Base-by-base conservation (phyloP, 2,888 invertebrate genomes). In the Nebria salina region DNA sequence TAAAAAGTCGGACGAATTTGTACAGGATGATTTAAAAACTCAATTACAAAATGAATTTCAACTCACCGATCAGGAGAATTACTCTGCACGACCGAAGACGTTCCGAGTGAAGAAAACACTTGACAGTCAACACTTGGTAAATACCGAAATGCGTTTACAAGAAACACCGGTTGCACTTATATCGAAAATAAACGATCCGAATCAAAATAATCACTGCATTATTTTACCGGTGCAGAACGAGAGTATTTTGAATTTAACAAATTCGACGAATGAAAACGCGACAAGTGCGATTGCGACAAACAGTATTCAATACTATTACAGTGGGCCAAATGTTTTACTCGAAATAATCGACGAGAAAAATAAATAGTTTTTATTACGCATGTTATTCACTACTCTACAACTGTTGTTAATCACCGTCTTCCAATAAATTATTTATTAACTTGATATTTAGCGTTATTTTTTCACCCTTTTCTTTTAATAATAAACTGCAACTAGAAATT, bases 141-240 rank as follows among this genome's bases (percentile, higher is more conserved):
- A 25, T 8, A 25, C 75, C 15, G 70, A 77, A 42, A 25, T 75
- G 0, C 13, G 76, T 43, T 42, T 77, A 41, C 73, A 80, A 70
- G 75, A 80, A 72, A 70, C 75, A 8, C 80, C 80, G 15, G 80
- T 80, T 7, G 79, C 79, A 15, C 15, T 80, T 7, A 75, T 80
- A 70, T 70, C 80, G 15, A 79, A 79, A 79, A 75, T 65, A 9
- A 64, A 34, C 20, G 72, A 72, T 0, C 7, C 42, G 13, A 54
- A 64, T 25, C 41, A 72, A 73, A 75, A 64, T 2, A 73, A 72
- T 78, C 41, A 72, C 64, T 75, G 75, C 75, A 64, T 80, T 75
- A 80, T 80, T 80, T 26, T 80, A 41, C 78, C 78, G 20, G 64
- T 77, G n/a, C 78, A 78, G 65, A 78, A 78, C 64, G 78, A 78